These are phyloP conservation scores for Agrypnia vestita DNA, from an alignment of 1,140 invertebrate genomes.

Conservation along the genomic window DNA sequence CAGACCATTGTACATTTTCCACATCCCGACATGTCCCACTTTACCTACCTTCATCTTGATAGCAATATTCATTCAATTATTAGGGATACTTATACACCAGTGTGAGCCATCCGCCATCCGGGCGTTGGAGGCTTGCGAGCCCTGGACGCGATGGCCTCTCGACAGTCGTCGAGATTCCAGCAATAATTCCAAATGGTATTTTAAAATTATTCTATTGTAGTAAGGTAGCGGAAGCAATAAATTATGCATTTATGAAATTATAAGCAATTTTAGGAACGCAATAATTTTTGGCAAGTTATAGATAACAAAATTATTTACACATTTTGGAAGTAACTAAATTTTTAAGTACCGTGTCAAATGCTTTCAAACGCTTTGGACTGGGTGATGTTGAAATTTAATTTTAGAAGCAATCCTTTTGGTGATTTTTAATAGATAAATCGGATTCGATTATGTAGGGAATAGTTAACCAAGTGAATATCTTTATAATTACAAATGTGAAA, in stretches of 20 bases:
- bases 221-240: conserved; percentile 54
- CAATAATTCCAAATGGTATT: neutral
- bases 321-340: conserved; percentile 30
- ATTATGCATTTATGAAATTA: conserved; percentile 57
- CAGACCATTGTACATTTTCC: conserved; percentile 23
- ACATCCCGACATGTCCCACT: neutral
- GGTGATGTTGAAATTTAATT: conserved; percentile 24
- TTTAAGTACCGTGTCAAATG: conserved; percentile 27
- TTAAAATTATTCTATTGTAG: conserved; percentile 5
- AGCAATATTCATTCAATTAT: conserved; percentile 31
- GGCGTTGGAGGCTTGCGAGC: neutral
- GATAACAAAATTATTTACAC: conserved; percentile 42
- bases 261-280: conserved; percentile 54
- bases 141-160: neutral
- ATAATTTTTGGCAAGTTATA: conserved; percentile 55
- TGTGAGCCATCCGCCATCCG: neutral
- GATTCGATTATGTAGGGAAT: conserved; percentile 13
- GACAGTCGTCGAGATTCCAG: neutral
- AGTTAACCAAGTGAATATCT: conserved; percentile 15
- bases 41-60: conserved; percentile 20
- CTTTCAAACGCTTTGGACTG: conserved; percentile 39
- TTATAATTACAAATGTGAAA: conserved; percentile 27
- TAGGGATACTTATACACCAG: conserved; percentile 8
- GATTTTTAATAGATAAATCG: conserved; percentile 12
- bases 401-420: conserved; percentile 41